Evolutionary conservation across 2,797 vertebrate genomes (phyloP), one percentile per base, ranked within the genome.

Genomic region (Notamacropus eugenii): DNA sequence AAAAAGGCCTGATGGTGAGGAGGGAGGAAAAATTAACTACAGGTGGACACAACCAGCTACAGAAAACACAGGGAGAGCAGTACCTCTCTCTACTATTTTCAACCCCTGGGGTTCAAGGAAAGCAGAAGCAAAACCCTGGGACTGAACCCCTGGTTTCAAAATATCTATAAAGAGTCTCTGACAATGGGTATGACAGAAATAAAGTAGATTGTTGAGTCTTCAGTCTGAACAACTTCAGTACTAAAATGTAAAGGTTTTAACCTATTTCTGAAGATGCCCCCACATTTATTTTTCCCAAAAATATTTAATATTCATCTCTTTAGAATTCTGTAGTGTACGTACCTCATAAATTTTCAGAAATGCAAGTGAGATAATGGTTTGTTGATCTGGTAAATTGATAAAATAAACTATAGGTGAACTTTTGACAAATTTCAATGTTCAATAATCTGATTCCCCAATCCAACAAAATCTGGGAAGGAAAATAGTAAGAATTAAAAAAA

Each of bases 161-260:
- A 91, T 54, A 91, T 91, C 2, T 34, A 90, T 50, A 95, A 95
- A 91, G 96, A 97, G 97, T 97, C 96, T 96, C 97, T 98, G 55
- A 93, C 94, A 97, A 8, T 94, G 54, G 96, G 96, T 96, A 93
- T 87, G n/a, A 97, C 1, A 94, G 82, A 74, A 94, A n/a, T 52
- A 92, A 90, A 58, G 57, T 95, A 67, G 95, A 96, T 93, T 96
- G 97, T 97, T 97, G 98, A 97, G 98, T 97, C 58, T 90, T 96
- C 62, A 96, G 97, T 97, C 96, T 97, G 98, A 97, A 97, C 97
- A 96, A 97, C 94, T 96, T 96, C 92, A 97, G 94, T 96, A 96
- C 95, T 90, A 97, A 97, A 97, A 91, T 92, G 93, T 90, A 95
- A 93, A 31, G 93, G 55, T 67, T 97, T 93, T 96, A 87, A 92